Conservation (phyloP, 92 coral and sea anemone genomes). For the Phenganax stokvisi region DNA sequence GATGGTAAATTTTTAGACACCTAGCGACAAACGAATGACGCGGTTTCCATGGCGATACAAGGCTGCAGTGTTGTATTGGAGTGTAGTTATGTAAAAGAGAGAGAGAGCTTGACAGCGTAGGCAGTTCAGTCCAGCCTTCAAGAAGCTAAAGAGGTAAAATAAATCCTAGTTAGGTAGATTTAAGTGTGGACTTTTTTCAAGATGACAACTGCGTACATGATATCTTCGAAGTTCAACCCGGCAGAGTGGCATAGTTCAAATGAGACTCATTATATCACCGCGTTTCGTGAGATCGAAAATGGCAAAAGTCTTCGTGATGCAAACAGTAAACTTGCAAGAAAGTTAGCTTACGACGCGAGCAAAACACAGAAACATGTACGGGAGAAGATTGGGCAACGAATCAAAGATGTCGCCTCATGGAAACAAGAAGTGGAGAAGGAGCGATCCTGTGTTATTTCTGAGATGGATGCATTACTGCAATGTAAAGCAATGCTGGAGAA, state of each 20-base stretch:
- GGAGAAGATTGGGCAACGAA: slow-evolving; percentile 29
- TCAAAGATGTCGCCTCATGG: slow-evolving; percentile 40
- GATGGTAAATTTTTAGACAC: slow-evolving; percentile 27
- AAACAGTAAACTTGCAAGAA: slow-evolving; percentile 20
- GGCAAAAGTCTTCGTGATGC: slow-evolving; percentile 19
- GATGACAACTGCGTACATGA: slow-evolving; percentile 28
- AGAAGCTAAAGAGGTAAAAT: slow-evolving; percentile 1
- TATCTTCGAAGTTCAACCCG: slow-evolving; percentile 42
- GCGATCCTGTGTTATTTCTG: slow-evolving; percentile 30
- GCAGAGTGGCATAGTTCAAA: slow-evolving; percentile 36
- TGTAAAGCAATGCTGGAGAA: slow-evolving; percentile 31
- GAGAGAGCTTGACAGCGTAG: not conserved
- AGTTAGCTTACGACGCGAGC: slow-evolving; percentile 34
- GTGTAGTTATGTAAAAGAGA: slow-evolving; percentile 20
- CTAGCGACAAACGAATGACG: slow-evolving; percentile 28
- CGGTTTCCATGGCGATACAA: slow-evolving; percentile 21
- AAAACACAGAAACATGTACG: slow-evolving; percentile 37
- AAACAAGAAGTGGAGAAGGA: slow-evolving; percentile 38
- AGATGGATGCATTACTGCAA: slow-evolving; percentile 36
- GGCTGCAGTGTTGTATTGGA: slow-evolving; percentile 16
- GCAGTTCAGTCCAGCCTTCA: slow-evolving; percentile 4
- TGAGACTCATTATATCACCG: slow-evolving; percentile 40
- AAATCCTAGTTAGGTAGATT: slow-evolving; percentile 9
- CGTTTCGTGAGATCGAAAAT: slow-evolving; percentile 36
- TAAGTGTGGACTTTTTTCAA: not conserved